Percentiles rank a stretch among this genome's conserved stretches.
Conservation (phyloP, 2,888 invertebrate genomes). For the Xylocampa areola region DNA sequence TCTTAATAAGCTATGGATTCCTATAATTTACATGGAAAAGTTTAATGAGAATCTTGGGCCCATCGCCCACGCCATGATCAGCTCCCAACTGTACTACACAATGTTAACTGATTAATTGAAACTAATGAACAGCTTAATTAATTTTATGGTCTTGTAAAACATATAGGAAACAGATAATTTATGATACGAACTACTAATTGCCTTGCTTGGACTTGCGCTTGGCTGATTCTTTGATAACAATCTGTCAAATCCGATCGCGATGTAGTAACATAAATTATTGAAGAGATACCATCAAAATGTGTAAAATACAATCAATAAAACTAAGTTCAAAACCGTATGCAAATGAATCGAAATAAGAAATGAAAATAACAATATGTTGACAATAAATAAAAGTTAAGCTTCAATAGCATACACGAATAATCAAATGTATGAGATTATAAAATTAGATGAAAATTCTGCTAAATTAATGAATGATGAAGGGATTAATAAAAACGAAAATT, state of each 20-base stretch:
- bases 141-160: conserved; percentile 30
- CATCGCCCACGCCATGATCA: not conserved
- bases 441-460: conserved; percentile 27
- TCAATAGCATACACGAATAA: conserved; percentile 11
- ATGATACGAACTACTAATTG: conserved; percentile 38
- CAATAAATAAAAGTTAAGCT: conserved; percentile 18
- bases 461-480: conserved; percentile 18
- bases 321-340: conserved; percentile 41
- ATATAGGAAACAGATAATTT: conserved; percentile 26
- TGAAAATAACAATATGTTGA: conserved; percentile 12
- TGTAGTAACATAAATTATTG: conserved; percentile 40
- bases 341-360: conserved; percentile 41
- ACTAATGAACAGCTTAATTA: conserved; percentile 21
- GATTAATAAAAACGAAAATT: conserved; percentile 10
- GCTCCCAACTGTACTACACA: not conserved
- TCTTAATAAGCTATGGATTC: too few relatives aligned
- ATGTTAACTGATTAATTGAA: conserved; percentile 26
- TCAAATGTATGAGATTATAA: conserved; percentile 23
- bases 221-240: conserved; percentile 39
- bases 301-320: conserved; percentile 48
- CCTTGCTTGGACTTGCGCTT: conserved; percentile 19
- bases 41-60: too few relatives aligned
- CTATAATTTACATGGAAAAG: too few relatives aligned
- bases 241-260: conserved; percentile 38
- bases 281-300: conserved; percentile 42